Evolutionary conservation across 2,113 vertebrate genomes (phyloP), one percentile per base, ranked within the genome.

Genomic region (Reinhardtius hippoglossoides): DNA sequence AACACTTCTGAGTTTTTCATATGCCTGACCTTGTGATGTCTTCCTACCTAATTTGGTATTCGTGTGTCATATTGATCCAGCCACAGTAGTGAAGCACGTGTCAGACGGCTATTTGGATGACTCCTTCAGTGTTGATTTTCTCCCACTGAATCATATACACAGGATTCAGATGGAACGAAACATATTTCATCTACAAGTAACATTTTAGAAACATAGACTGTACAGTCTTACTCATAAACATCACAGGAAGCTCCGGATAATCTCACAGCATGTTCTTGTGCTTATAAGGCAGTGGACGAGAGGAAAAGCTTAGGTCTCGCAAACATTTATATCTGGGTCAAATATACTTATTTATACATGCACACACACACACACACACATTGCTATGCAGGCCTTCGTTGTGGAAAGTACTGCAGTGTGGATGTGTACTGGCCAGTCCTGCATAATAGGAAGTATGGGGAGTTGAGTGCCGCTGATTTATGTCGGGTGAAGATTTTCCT

Each of bases 301-400:
- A 12, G 68, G n/a, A 74, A 27, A 66, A 50, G 64, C 83, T 79
- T 86, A 78, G 72, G 80, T 77, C n/a, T 59, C 69, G 68, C 86
- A 73, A 14, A 73, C 40, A 54, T 79, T 66, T 55, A 78, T 73
- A 89, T 88, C 69, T 90, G 86, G 88, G 86, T 90, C 87, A 87
- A 71, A 84, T 78, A 81, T 31, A 56, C 3, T 56, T 21, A 74
- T 83, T 83, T 52, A 76, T 74, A 24, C 70, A 67, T 62, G 44
- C 72, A 67, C 37, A 31, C 20, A 21, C 12, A n/a, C 20, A 8
- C 65, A 27, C 70, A 67, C 27, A 31, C 20, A 26, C 9, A 24
- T 16, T 6, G 42, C 75, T 69, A 71, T 66, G 62, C 0, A 2
- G 14, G 5, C 27, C 50, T 14, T 26, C 44, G 54, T 60, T 4